A percentile compares a stretch with the other conserved stretches of the same genome.
Conservation (phyloP, 2,113 vertebrate species). For the Seriola quinqueradiata region DNA sequence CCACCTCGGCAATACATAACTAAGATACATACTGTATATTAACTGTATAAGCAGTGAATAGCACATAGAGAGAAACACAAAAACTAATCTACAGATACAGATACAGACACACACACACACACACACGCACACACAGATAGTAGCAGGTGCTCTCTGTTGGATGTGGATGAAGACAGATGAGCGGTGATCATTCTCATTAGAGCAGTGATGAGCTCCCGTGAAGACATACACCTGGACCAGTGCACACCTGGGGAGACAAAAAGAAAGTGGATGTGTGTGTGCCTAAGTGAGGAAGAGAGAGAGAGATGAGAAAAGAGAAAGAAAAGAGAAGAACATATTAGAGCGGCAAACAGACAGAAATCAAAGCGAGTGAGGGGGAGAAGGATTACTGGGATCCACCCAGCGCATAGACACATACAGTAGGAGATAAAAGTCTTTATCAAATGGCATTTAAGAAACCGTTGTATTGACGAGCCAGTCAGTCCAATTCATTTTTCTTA, state of each 20-base stretch:
- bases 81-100: slow-evolving; percentile 20
- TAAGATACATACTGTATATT: slow-evolving; percentile 3
- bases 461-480: slow-evolving; percentile 38
- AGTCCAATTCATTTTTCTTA: slow-evolving; percentile 43
- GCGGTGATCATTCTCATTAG: slow-evolving; percentile 84
- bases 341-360: slow-evolving; percentile 35
- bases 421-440: slow-evolving; percentile 49
- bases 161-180: slow-evolving; percentile 86
- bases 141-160: slow-evolving; percentile 86
- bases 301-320: slow-evolving; percentile 10
- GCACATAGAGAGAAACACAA: slow-evolving; percentile 24
- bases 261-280: slow-evolving; percentile 43
- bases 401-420: slow-evolving; percentile 20
- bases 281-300: slow-evolving; percentile 22
- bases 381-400: slow-evolving; percentile 22
- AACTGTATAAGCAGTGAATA: slow-evolving; percentile 15
- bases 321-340: slow-evolving; percentile 31
- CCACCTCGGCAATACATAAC: background rate
- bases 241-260: slow-evolving; percentile 80
- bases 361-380: slow-evolving; percentile 24
- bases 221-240: slow-evolving; percentile 84
- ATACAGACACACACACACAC: slow-evolving; percentile 2
- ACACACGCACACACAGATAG: slow-evolving; percentile 52
- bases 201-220: slow-evolving; percentile 84
- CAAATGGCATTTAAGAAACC: slow-evolving; percentile 62